These are phyloP conservation scores for Drosophila setifemur DNA, from an alignment of 1,140 invertebrate genomes.

Conservation along the genomic window DNA sequence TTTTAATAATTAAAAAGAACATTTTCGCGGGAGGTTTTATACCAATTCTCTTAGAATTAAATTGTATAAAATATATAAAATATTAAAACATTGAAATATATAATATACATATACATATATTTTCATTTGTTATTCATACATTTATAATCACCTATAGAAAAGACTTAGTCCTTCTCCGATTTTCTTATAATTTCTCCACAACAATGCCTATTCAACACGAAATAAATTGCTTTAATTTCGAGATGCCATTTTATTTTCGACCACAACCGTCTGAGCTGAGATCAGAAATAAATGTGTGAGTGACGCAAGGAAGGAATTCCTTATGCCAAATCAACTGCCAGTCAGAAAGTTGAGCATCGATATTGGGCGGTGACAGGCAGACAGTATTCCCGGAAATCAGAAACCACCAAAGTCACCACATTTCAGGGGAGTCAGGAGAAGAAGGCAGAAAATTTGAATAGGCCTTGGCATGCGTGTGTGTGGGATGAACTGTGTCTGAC, in stretches of 20 bases:
- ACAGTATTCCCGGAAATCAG: background rate
- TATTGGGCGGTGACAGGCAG: conserved; percentile 16
- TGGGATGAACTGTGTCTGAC: background rate
- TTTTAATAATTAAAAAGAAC: no score
- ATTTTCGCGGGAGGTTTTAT: no score
- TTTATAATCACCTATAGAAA: no score
- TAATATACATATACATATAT: no score
- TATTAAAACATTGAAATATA: no score
- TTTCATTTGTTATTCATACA: no score
- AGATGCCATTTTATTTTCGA: background rate
- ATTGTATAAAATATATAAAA: no score
- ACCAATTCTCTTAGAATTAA: no score
- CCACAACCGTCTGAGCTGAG: background rate
- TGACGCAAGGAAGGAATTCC: conserved; percentile 2
- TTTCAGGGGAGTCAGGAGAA: background rate
- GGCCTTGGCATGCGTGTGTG: background rate
- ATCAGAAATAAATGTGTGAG: background rate
- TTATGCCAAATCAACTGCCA: conserved; percentile 4
- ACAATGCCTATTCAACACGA: no score
- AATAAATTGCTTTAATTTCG: background rate
- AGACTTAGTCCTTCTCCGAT: no score
- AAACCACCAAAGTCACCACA: background rate
- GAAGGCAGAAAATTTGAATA: conserved; percentile 22
- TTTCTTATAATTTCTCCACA: background rate
- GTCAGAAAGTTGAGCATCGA: conserved; percentile 20